Base-by-base conservation (phyloP, 2,797 vertebrate species). In the Orestias chungarensis region DNA sequence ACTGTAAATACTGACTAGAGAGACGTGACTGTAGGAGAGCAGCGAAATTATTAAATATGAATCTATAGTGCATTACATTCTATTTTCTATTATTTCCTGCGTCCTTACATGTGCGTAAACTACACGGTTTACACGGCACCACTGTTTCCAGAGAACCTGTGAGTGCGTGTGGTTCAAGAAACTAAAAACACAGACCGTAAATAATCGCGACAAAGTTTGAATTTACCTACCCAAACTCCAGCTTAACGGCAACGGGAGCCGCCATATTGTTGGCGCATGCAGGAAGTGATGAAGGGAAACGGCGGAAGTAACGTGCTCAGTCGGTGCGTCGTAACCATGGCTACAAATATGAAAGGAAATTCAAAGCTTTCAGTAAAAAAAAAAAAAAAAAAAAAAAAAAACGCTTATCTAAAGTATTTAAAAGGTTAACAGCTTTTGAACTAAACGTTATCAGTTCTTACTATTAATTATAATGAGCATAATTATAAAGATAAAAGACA, bases 191-290 rank as follows among this genome's bases (percentile, higher is more conserved):
- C 11, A 6, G 0, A 20, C 0, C 8, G 4, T 14, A 49, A 38
- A 33, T 3, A 0, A 25, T 8, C 43, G 42, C 0, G 20, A 40
- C 76, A 2, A 0, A 9, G 0, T 66, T 46, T 31, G 50, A 74
- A 82, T 14, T 23, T 64, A 82, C 97, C 87, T 91, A 99, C 97
- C 97, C 95, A 90, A 99, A 99, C 90, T 97, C 96, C 93, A 99
- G 91, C 64, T 95, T 94, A 70, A 98, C 81, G 38, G 89, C 93
- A 83, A 96, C 31, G 95, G 96, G 93, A 88, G 96, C 96, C 76
- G 96, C 97, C 97, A 98, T 99, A 64, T 95, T 97, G 82, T 81
- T 84, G 59, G 74, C 70, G 70, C 52, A 69, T 71, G 35, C 84
- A 91, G 94, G 93, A 94, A 93, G 81, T 80, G 23, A 7, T 6